Conservation (phyloP, 2,113 vertebrate species). For the Oryzias melastigma region DNA sequence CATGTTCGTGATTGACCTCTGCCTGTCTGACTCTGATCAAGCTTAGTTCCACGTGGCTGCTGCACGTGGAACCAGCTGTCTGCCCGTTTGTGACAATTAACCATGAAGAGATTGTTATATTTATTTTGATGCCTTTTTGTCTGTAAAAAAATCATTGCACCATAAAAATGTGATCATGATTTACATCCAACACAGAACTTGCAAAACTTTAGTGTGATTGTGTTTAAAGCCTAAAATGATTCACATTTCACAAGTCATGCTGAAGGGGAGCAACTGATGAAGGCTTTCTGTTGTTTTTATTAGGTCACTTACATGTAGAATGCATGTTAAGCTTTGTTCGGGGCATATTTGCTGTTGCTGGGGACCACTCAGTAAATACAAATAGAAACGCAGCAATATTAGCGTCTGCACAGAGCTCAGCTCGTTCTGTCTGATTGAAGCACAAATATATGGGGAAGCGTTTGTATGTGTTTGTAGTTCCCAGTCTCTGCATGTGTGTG, state of each 20-base stretch:
- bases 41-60: no score
- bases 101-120: not conserved
- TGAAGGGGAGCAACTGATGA: constrained; percentile 1
- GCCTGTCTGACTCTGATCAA: no score
- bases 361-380: no score
- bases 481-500: not conserved
- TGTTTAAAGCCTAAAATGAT: not conserved
- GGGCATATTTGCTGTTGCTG: no score
- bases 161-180: not conserved
- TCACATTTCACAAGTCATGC: not conserved
- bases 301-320: not conserved
- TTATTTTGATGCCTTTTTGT: not conserved
- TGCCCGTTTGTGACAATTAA: not conserved
- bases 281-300: constrained; percentile 21
- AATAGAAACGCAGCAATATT: constrained; percentile 36
- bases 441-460: constrained; percentile 52
- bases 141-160: not conserved
- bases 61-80: no score
- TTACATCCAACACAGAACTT: not conserved
- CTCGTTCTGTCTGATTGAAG: constrained; percentile 29
- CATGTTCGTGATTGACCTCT: no score
- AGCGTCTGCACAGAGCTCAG: constrained; percentile 14
- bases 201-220: no score
- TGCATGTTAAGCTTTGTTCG: not conserved
- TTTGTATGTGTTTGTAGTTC: constrained; percentile 21